Conservation (phyloP, 2,113 vertebrate species). For the Hiodon tergisus region DNA sequence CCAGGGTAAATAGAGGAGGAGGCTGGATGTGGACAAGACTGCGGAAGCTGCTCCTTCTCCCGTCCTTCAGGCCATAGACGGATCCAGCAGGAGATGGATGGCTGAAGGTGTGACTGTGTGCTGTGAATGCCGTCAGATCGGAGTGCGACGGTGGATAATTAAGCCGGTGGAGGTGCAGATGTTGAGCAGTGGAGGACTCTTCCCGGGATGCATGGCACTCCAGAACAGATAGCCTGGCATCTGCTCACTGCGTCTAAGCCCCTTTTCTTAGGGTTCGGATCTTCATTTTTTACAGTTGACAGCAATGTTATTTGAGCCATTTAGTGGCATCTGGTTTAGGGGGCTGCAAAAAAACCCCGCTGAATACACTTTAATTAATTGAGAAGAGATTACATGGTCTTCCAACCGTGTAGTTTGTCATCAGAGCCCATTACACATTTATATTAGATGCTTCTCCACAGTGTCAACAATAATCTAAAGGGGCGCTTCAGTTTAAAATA, state of each 20-base stretch:
- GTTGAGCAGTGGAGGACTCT: constrained; percentile 73
- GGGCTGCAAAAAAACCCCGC: constrained; percentile 33
- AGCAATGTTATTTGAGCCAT: constrained; percentile 89
- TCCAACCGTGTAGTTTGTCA: constrained; percentile 99
- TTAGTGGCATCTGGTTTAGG: constrained; percentile 91
- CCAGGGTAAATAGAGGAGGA: no score
- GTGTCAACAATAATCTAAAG: constrained; percentile 99
- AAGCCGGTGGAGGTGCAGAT: constrained; percentile 77
- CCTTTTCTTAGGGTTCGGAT: constrained; percentile 82
- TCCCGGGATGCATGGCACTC: constrained; percentile 64
- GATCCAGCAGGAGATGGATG: constrained; percentile 25
- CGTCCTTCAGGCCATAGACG: constrained; percentile 26
- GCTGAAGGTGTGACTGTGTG: constrained; percentile 41
- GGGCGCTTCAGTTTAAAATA: constrained; percentile 73
- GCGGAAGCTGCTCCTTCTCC: constrained; percentile 17
- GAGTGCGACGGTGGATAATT: constrained; percentile 74
- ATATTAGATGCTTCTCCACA: constrained; percentile 99
- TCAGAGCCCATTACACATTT: constrained; percentile 99
- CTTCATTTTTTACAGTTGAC: constrained; percentile 98
- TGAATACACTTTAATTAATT: constrained; percentile 99
- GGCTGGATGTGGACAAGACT: background rate
- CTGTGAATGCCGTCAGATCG: constrained; percentile 67
- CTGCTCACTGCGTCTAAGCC: constrained; percentile 86
- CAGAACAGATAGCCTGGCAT: constrained; percentile 78
- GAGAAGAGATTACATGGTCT: constrained; percentile 99